Evolutionary conservation across 2,113 vertebrate species (phyloP).

Genomic region (Eurypyga helias): DNA sequence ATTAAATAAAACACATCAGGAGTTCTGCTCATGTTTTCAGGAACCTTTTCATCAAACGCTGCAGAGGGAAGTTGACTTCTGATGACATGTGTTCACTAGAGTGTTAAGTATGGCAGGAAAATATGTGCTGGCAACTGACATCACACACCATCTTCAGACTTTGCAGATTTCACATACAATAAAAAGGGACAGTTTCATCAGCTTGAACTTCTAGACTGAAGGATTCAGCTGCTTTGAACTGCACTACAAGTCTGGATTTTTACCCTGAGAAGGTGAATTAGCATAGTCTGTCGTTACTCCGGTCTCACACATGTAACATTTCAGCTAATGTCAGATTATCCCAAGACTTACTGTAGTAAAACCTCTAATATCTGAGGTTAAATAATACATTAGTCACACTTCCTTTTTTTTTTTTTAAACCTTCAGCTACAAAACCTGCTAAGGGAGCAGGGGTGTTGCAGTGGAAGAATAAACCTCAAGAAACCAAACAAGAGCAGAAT

Average conservation of each 20-base stretch:
- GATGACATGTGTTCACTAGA: not conserved
- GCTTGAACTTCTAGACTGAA: not conserved
- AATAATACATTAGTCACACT: not conserved
- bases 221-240: not conserved
- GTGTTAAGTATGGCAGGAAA: not conserved
- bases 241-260: not conserved
- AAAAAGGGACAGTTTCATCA: not conserved
- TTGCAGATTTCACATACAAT: not conserved
- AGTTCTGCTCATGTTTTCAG: not conserved
- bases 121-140: not conserved
- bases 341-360: not conserved
- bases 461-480: too few relatives aligned
- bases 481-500: too few relatives aligned
- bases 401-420: not conserved
- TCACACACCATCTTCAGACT: not conserved
- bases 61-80: not conserved
- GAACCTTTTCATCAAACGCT: not conserved
- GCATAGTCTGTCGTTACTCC: not conserved
- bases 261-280: not conserved
- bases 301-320: not conserved
- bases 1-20: not conserved
- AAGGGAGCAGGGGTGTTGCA: fast-evolving
- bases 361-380: not conserved
- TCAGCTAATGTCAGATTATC: not conserved
- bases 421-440: not conserved